Conservation (phyloP, 2,797 vertebrate species). For the Gambelia wislizenii region DNA sequence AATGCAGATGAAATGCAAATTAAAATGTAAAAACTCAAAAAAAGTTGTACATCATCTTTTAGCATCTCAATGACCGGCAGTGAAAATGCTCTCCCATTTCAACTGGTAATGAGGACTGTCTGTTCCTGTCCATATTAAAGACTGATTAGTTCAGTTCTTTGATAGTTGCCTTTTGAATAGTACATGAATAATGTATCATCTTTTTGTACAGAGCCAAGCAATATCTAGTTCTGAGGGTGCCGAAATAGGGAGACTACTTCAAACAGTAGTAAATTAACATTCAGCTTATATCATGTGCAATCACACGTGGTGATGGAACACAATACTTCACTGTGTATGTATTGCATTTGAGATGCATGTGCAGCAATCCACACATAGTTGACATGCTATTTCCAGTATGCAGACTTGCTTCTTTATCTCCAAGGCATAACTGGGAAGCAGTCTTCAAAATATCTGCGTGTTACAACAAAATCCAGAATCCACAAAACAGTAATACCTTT, state of each 20-base stretch:
- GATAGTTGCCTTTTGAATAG: neutral
- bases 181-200: neutral
- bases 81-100: neutral
- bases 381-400: neutral
- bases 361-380: neutral
- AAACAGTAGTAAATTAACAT: neutral
- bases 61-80: neutral
- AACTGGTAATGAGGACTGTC: neutral
- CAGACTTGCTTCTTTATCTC: neutral
- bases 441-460: too few species aligned
- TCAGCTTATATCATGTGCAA: neutral
- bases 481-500: too few species aligned
- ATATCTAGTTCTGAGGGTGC: neutral
- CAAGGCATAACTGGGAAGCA: too few species aligned
- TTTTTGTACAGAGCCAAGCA: neutral
- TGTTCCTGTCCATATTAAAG: neutral
- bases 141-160: neutral
- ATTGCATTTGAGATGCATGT: neutral
- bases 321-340: too few species aligned
- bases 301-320: neutral
- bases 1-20: too few species aligned
- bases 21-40: too few species aligned
- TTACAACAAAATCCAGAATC: too few species aligned
- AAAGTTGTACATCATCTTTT: neutral
- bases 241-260: neutral